phyloP scores from a whole-genome alignment of 2,888 invertebrate species.

The Pyrocoelia pectoralis region DNA sequence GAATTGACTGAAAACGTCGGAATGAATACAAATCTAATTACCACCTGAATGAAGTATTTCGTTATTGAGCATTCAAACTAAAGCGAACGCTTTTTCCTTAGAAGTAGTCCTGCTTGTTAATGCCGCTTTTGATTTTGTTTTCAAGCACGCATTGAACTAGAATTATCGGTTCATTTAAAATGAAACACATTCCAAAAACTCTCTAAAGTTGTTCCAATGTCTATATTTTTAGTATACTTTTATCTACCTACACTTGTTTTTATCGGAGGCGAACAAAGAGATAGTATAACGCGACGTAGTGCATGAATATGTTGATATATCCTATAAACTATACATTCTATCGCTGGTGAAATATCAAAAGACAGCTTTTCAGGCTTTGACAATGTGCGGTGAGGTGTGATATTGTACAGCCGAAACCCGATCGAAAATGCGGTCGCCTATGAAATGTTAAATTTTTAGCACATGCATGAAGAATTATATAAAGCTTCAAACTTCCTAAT shows the following conservation, averaged over 20 bases:
- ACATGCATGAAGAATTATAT: conserved; percentile 44
- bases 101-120: not conserved
- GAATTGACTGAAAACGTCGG: not conserved
- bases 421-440: conserved; percentile 53
- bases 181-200: conserved; percentile 12
- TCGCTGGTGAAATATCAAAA: conserved; percentile 56
- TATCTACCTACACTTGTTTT: conserved; percentile 6
- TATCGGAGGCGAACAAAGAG: conserved; percentile 1
- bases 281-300: conserved; percentile 15
- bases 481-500: too few species aligned
- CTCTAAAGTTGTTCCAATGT: conserved; percentile 12
- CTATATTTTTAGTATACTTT: not conserved
- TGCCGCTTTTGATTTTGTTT: conserved; percentile 1
- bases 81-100: not conserved
- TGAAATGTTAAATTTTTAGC: conserved; percentile 52
- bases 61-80: not conserved
- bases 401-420: conserved; percentile 53
- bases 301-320: conserved; percentile 29
- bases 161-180: conserved; percentile 3
- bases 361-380: conserved; percentile 56
- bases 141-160: not conserved
- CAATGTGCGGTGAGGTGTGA: conserved; percentile 57
- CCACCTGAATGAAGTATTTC: not conserved
- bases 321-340: conserved; percentile 50
- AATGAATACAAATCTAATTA: not conserved